These are phyloP conservation scores for Drosophila tani DNA, from an alignment of 1,140 invertebrate species.

Conservation along the genomic window DNA sequence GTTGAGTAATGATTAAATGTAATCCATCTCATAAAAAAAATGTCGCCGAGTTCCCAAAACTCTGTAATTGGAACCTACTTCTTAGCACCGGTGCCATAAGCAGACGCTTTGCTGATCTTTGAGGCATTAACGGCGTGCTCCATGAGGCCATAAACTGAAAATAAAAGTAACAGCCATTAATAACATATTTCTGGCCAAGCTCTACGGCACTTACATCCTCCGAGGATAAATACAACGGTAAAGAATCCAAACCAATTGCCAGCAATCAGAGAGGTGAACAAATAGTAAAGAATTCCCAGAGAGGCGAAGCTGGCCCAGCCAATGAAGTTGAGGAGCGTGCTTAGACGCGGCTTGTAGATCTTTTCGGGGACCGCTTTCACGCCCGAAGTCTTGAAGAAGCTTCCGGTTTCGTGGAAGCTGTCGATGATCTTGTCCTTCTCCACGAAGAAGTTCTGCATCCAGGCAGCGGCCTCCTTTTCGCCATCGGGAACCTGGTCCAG, in stretches of 20 bases:
- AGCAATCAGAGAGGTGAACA: constrained; percentile 89
- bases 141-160: constrained; percentile 91
- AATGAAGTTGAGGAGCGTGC: constrained; percentile 89
- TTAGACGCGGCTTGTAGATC: constrained; percentile 87
- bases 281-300: constrained; percentile 89
- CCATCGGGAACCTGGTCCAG: constrained; percentile 92
- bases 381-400: constrained; percentile 92
- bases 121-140: constrained; percentile 92
- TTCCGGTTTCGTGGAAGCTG: constrained; percentile 92
- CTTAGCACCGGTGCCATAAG: constrained; percentile 87
- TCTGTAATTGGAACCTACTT: constrained; percentile 18
- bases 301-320: constrained; percentile 89
- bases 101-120: constrained; percentile 92
- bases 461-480: constrained; percentile 91
- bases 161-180: constrained; percentile 20
- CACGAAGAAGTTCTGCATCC: constrained; percentile 89
- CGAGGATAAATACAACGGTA: constrained; percentile 88
- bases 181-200: not conserved
- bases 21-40: not conserved
- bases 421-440: constrained; percentile 92
- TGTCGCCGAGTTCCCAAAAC: constrained; percentile 12
- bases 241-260: constrained; percentile 90
- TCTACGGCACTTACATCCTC: constrained; percentile 88
- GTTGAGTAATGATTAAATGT: constrained; percentile 6
- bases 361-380: constrained; percentile 88